A percentile compares a stretch with the other conserved stretches of the same genome.
Evolutionary conservation across 37 sponge, comb jelly and placozoan species (phyloP).

Genomic region (Halisarca cf. caerulea): DNA sequence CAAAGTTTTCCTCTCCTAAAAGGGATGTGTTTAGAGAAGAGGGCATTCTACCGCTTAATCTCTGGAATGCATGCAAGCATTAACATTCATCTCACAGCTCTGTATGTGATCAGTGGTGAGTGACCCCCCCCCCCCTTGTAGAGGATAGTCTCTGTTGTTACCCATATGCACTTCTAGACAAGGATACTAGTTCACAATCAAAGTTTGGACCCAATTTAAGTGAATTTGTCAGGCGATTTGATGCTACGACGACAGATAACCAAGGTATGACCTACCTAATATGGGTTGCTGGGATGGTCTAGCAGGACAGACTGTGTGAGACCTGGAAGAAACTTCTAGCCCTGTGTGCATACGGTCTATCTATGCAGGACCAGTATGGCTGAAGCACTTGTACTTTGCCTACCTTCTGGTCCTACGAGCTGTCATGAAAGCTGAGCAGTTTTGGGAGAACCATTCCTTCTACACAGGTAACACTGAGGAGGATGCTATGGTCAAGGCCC

Average conservation of each 20-base stretch:
- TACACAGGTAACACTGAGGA: constrained; percentile 80
- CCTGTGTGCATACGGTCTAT: neutral
- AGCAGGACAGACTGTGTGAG: neutral
- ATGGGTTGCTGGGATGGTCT: neutral
- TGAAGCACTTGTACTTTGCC: constrained; percentile 95
- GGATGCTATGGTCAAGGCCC: constrained; percentile 52
- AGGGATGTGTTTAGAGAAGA: constrained; percentile 94
- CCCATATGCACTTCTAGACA: no score
- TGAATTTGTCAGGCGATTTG: constrained; percentile 91
- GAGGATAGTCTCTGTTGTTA: no score
- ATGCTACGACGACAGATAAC: constrained; percentile 72
- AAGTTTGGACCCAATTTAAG: constrained; percentile 87
- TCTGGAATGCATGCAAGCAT: constrained; percentile 99
- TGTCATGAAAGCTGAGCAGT: constrained; percentile 77
- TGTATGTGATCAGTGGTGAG: constrained; percentile 50
- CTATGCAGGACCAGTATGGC: constrained; percentile 87
- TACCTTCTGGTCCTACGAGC: constrained; percentile 91
- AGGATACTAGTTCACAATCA: neutral
- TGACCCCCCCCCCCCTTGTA: no score
- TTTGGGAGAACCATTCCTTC: constrained; percentile 66
- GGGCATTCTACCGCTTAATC: constrained; percentile 88
- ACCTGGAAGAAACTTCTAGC: no score
- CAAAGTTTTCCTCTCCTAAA: constrained; percentile 2
- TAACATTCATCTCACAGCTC: constrained; percentile 89
- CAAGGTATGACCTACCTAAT: constrained; percentile 63